A percentile compares a stretch with the other conserved stretches of the same genome.
Evolutionary conservation across 2,113 vertebrate genomes (phyloP).

Genomic region (Vicugna pacos): DNA sequence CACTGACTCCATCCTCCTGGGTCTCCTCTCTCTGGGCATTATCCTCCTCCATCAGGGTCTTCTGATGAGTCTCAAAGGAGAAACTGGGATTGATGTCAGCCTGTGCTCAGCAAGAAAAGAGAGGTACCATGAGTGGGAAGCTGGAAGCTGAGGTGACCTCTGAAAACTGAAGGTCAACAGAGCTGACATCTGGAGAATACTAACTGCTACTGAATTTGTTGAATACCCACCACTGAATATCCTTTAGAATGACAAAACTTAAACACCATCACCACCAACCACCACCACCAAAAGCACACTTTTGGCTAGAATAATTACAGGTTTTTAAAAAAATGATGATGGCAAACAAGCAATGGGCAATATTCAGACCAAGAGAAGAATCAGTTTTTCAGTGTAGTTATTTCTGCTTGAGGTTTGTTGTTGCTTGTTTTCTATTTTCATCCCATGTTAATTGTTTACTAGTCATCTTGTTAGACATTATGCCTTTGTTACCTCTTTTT

Average conservation of each 20-base stretch:
- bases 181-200: not conserved
- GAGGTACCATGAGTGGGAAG: not conserved
- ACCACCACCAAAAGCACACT: not conserved
- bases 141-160: not conserved
- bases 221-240: not conserved
- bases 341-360: not conserved
- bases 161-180: not conserved
- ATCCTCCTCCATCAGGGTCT: slow-evolving; percentile 52
- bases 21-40: not conserved
- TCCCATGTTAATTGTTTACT: not conserved
- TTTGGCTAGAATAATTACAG: not conserved
- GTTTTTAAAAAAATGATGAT: not conserved
- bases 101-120: slow-evolving; percentile 10
- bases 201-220: not conserved
- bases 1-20: not conserved
- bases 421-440: slow-evolving; percentile 2
- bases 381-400: not conserved
- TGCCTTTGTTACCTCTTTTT: not conserved
- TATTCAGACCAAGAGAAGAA: not conserved
- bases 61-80: slow-evolving; percentile 33
- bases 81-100: not conserved
- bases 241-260: not conserved
- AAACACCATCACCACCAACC: not conserved
- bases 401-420: not conserved
- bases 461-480: not conserved